Conservation (phyloP, 2,113 vertebrate genomes). For the Catharus minimus region DNA sequence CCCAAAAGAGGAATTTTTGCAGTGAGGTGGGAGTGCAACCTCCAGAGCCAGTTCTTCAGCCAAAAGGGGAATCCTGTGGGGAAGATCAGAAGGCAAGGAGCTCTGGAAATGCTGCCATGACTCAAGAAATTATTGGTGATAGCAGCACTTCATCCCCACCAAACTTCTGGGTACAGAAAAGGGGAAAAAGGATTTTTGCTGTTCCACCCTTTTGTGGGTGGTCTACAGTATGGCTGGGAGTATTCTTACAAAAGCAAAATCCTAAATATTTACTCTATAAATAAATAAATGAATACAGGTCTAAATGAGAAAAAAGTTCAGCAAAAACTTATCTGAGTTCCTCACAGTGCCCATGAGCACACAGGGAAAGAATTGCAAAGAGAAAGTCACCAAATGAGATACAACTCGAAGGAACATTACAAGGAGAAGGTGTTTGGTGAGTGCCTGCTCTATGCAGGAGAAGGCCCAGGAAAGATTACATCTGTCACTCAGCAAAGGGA, state of each 20-base stretch:
- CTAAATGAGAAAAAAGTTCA: background rate
- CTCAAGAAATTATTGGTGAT: background rate
- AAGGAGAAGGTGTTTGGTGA: slow-evolving; percentile 15
- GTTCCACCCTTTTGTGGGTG: background rate
- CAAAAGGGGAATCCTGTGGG: slow-evolving; percentile 1
- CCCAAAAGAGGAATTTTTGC: background rate
- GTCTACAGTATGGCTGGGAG: background rate
- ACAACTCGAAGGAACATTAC: background rate
- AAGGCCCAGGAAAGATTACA: slow-evolving; percentile 31
- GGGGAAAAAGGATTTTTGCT: background rate
- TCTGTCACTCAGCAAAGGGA: slow-evolving; percentile 37
- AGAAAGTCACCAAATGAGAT: background rate
- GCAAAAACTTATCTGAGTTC: background rate
- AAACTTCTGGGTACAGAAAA: background rate
- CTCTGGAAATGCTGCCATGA: slow-evolving; percentile 1
- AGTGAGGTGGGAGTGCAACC: background rate
- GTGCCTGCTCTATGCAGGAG: background rate
- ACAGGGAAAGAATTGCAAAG: background rate
- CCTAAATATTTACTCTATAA: background rate
- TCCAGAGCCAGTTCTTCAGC: background rate
- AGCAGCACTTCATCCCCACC: background rate
- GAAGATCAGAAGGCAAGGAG: background rate
- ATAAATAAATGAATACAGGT: background rate
- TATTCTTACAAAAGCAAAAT: background rate
- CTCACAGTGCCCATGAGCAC: background rate